These are phyloP conservation scores for Montifringilla adamsi DNA, from an alignment of 2,113 vertebrate genomes.

Conservation along the genomic window DNA sequence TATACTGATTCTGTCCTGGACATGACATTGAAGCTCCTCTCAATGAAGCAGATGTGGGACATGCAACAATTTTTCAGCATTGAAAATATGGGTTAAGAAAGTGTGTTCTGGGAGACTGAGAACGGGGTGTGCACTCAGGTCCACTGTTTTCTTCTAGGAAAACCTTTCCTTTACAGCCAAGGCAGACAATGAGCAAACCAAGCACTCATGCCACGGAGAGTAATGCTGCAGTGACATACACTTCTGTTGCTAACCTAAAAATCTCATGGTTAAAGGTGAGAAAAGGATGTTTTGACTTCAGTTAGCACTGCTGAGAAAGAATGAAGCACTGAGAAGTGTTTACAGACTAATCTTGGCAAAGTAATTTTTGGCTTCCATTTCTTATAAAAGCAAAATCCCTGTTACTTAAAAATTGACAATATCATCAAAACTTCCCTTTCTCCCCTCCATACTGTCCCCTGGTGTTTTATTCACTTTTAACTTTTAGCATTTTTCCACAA, in stretches of 20 bases:
- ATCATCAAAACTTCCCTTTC: neutral
- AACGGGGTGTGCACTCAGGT: neutral
- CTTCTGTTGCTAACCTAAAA: neutral
- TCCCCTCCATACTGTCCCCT: fast-evolving
- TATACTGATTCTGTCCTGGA: neutral
- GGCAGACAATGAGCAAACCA: neutral
- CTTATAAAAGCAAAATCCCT: neutral
- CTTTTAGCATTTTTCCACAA: neutral
- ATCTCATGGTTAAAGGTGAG: neutral
- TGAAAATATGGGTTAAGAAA: neutral
- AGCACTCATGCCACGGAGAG: neutral
- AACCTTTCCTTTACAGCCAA: neutral
- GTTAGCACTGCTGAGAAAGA: neutral
- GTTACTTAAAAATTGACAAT: neutral
- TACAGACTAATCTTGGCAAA: neutral
- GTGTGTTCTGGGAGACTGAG: neutral
- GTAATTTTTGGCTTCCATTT: neutral
- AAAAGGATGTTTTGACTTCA: neutral
- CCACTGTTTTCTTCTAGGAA: neutral
- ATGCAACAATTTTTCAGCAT: neutral
- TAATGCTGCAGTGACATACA: neutral
- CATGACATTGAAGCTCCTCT: neutral
- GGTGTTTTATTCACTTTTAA: neutral
- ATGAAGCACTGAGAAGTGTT: neutral
- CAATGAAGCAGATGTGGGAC: neutral